A percentile compares a stretch with the other conserved stretches of the same genome.
These are phyloP conservation scores for Balaeniceps rex DNA, from an alignment of 2,113 vertebrate genomes.

Conservation along the genomic window DNA sequence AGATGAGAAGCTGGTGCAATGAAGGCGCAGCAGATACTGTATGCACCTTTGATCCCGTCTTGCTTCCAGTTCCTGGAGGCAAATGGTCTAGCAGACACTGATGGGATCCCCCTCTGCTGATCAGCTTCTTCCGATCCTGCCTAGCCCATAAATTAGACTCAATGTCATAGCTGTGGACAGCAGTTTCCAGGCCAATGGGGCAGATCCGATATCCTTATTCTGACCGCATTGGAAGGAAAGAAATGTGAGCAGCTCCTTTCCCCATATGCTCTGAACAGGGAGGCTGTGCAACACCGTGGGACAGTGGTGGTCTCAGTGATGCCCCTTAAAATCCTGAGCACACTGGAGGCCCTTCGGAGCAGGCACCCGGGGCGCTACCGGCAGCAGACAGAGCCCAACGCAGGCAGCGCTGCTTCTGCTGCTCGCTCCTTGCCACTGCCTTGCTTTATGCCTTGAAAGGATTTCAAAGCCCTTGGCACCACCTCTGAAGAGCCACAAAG, in stretches of 20 bases:
- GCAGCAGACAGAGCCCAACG: neutral
- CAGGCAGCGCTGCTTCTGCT: neutral
- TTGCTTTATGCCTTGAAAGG: neutral
- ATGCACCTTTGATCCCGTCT: neutral
- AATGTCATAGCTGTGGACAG: neutral
- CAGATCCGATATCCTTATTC: neutral
- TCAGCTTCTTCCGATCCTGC: neutral
- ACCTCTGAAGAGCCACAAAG: neutral
- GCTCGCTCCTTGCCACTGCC: neutral
- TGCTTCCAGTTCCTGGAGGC: neutral
- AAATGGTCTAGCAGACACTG: neutral
- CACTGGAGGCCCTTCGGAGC: neutral
- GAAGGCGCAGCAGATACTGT: neutral
- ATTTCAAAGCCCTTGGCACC: neutral
- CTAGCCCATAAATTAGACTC: neutral
- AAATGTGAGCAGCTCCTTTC: neutral
- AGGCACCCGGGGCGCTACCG: neutral
- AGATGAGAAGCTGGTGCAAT: neutral
- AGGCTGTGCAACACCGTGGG: neutral
- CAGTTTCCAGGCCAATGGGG: neutral
- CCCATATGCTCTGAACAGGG: rapidly evolving
- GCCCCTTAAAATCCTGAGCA: neutral
- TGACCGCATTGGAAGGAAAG: neutral
- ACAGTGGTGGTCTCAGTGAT: neutral
- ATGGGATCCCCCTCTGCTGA: neutral